phyloP scores from a whole-genome alignment of 2,797 vertebrate genomes.

The Sebastes iracundus region DNA sequence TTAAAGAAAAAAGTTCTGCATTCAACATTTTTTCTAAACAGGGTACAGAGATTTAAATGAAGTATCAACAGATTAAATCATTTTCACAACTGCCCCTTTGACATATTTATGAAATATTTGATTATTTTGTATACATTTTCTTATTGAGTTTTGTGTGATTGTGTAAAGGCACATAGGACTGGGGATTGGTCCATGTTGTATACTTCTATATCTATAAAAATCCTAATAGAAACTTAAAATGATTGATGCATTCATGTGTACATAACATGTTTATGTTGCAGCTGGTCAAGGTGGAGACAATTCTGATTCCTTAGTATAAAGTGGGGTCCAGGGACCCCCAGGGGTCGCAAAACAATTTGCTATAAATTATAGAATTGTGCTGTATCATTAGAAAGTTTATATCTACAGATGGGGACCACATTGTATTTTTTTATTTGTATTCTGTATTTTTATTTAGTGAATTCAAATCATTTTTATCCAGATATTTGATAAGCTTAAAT shows the following conservation, averaged over 20 bases:
- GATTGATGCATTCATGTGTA: neutral
- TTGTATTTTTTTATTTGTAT: too few relatives aligned
- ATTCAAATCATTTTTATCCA: too few relatives aligned
- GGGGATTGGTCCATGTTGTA: neutral
- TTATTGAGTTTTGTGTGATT: neutral
- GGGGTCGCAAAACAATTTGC: too few relatives aligned
- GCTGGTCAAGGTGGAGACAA: accelerated
- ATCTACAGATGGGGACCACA: too few relatives aligned
- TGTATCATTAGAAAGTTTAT: too few relatives aligned
- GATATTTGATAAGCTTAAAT: too few relatives aligned
- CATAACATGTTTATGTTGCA: neutral
- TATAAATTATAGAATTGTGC: too few relatives aligned
- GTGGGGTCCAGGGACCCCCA: too few relatives aligned
- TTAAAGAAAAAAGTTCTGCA: neutral
- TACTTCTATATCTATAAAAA: neutral
- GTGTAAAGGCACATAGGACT: neutral
- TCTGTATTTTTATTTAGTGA: too few relatives aligned
- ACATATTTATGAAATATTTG: neutral
- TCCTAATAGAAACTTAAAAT: neutral
- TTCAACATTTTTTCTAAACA: neutral
- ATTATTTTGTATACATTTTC: neutral
- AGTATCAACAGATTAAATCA: neutral
- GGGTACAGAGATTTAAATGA: too few relatives aligned
- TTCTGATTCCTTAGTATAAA: neutral
- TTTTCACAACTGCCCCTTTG: neutral